Base-by-base conservation (phyloP, 2,888 invertebrate species). In the Hirtodrosophila confusa region DNA sequence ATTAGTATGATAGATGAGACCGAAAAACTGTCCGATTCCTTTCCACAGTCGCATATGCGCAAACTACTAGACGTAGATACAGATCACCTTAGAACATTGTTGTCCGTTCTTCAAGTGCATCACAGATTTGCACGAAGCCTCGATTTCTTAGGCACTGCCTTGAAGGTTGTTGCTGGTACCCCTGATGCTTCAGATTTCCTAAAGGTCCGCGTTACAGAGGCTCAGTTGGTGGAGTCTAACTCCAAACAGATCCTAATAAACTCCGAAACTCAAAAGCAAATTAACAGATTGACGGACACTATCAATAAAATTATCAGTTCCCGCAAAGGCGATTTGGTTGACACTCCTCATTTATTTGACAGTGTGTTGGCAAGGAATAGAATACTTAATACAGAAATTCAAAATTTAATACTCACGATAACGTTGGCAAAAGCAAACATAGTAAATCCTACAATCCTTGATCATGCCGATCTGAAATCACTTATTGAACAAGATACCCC, bases 181-280 rank as follows among this genome's bases (percentile, higher is more conserved):
- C n/a, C 48, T 23, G 23, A 31, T 48, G 11, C 12, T 17, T 3
- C 7, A 5, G 33, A 48, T 11, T 35, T 33, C 7, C 4, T 11
- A n/a, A 48, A 31, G 9, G 17, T 23, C 10, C 35, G 27, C 3
- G 17, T 11, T 2, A 9, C 31, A 4, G 31, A 31, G 31, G 7
- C 31, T 3, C 7, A 31, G 7, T 9, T 31, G 7, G 9, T 31
- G 3, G 31, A 31, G 7, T 7, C 31, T 3, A 31, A 8, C 9
- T 8, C 7, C 7, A 31, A 7, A 27, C 43, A 43, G n/a, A 43
- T 43, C 5, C 3, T n/a, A 2, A 31, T 35, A 23, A 47, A 35
- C 9, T 35, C 55, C n/a, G 45, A 55, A 12, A 55, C 55, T 9
- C 55, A 44, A 6, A 45, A 45, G 17, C 35, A 55, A 10, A 55